Percentiles rank a stretch among this genome's conserved stretches.
phyloP scores from a whole-genome alignment of 2,113 vertebrate genomes.

The Odobenus rosmarus region DNA sequence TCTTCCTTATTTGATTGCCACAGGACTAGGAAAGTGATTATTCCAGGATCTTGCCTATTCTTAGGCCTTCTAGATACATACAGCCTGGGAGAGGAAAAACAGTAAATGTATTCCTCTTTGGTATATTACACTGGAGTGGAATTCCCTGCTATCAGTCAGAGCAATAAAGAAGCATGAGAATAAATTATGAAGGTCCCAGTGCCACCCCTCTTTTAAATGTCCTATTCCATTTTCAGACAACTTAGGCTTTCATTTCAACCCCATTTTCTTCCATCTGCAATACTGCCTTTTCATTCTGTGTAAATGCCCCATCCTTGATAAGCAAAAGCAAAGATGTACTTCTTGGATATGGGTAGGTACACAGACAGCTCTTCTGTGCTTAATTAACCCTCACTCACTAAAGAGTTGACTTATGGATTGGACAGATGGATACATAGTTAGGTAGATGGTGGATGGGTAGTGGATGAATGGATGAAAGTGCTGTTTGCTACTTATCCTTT shows the following conservation, averaged over 20 bases:
- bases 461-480: not conserved
- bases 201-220: not conserved
- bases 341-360: not conserved
- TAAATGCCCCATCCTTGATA: slow-evolving; percentile 15
- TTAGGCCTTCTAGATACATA: slow-evolving; percentile 17
- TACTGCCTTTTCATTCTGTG: not conserved
- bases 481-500: not conserved
- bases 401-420: not conserved
- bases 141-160: not conserved
- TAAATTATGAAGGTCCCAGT: not conserved
- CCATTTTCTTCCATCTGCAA: not conserved
- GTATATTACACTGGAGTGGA: not conserved
- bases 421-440: not conserved
- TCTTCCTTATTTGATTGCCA: not conserved
- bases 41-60: not conserved
- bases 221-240: not conserved
- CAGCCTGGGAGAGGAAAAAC: not conserved
- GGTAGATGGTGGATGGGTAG: not conserved
- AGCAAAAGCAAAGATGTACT: not conserved
- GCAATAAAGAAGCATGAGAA: not conserved
- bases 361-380: not conserved
- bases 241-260: not conserved
- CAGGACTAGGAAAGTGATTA: not conserved
- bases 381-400: not conserved
- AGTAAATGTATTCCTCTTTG: slow-evolving; percentile 22